Base-by-base conservation (phyloP, 53 echinoderm and acorn worm species). In the Arbacia lixula region DNA sequence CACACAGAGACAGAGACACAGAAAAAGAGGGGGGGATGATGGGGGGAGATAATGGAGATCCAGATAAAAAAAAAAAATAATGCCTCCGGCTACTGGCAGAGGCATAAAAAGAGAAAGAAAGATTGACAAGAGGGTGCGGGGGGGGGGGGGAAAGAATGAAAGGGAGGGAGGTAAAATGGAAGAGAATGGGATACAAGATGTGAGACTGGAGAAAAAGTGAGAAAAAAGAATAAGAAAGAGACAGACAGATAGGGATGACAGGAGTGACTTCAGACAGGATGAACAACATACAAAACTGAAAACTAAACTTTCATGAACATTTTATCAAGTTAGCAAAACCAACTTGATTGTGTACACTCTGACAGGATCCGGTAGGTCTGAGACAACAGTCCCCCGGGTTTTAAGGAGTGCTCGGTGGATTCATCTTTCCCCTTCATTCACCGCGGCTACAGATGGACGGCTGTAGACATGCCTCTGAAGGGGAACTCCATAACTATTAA, bases 301-400 rank as follows among this genome's bases (percentile, higher is more conserved):
- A n/a, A n/a, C n/a, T n/a, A n/a, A n/a, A n/a, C n/a, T n/a, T n/a
- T n/a, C n/a, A n/a, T n/a, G n/a, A n/a, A n/a, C n/a, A n/a, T n/a
- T n/a, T n/a, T n/a, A n/a, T n/a, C n/a, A n/a, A n/a, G n/a, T n/a
- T n/a, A n/a, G n/a, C n/a, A n/a, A n/a, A n/a, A n/a, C n/a, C n/a
- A n/a, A n/a, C n/a, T n/a, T n/a, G n/a, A 21, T 12, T 57, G n/a
- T 78, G 78, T 78, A 34, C 43, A 78, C 78, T 78, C 78, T 58
- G 78, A 78, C 78, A 78, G 78, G 78, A 55, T 55, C 78, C 55
- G 43, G 40, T 3, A 5, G 38, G 60, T 58, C 78, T 58, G 78
- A 57, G 16, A 53, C 3, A 20, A 51, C 51, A 74, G 53, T 43
- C 32, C 32, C 31, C 34, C 53, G 42, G 74, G 49, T 41, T 74